Evolutionary conservation across 2,797 vertebrate genomes (phyloP).

Genomic region (Psittacula derbiana): DNA sequence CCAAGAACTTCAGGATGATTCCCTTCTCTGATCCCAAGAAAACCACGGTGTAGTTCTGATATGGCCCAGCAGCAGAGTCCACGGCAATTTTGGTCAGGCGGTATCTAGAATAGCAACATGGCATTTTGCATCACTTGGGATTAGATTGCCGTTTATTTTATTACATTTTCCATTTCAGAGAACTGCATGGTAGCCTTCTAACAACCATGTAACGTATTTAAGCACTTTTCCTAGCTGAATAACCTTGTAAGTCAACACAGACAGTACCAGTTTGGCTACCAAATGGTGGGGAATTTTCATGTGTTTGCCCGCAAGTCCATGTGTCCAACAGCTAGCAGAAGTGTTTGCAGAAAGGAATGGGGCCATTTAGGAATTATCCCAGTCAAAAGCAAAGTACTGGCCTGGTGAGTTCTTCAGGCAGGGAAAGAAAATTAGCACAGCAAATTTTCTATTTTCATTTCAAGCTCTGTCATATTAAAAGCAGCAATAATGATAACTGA

Average conservation of each 20-base stretch:
- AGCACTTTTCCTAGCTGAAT: not conserved
- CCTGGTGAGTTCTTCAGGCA: not conserved
- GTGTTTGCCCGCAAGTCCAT: not conserved
- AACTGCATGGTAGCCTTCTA: constrained; percentile 5
- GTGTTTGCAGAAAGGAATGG: not conserved
- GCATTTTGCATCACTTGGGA: not conserved
- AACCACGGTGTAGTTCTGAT: constrained; percentile 93
- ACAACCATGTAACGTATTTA: not conserved
- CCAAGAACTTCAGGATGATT: constrained; percentile 96
- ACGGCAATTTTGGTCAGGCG: constrained; percentile 95
- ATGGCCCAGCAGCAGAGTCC: constrained; percentile 89
- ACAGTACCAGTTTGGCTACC: not conserved
- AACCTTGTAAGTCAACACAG: not conserved
- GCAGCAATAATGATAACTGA: not conserved
- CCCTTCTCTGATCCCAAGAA: constrained; percentile 97
- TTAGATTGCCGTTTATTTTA: constrained; percentile 9
- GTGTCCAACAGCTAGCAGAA: not conserved
- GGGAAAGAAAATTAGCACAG: not conserved
- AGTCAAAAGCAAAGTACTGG: not conserved
- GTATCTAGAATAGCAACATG: constrained; percentile 82
- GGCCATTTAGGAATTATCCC: not conserved
- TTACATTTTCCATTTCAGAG: constrained; percentile 16
- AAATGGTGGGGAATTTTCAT: not conserved
- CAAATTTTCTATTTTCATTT: not conserved
- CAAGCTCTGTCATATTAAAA: not conserved